These are phyloP conservation scores for Graphium colonna DNA, from an alignment of 2,888 invertebrate species.

Conservation along the genomic window DNA sequence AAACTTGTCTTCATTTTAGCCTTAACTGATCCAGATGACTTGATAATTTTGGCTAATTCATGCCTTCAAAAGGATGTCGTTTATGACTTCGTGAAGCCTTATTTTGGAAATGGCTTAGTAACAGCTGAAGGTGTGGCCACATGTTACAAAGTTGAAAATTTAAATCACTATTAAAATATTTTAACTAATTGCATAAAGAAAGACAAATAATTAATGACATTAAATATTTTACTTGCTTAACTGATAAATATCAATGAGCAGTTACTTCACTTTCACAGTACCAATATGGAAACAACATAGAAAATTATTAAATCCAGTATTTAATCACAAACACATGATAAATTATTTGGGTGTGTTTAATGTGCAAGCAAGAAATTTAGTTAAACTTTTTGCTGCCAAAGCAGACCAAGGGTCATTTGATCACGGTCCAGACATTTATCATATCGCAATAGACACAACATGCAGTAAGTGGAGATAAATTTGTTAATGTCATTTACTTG, in stretches of 20 bases:
- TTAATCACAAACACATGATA: conserved; percentile 48
- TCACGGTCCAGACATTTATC: conserved; percentile 8
- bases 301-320: conserved; percentile 52
- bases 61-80: conserved; percentile 58
- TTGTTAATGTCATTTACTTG: too few relatives aligned
- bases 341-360: conserved; percentile 51
- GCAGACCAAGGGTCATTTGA: conserved; percentile 39
- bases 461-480: conserved; percentile 27
- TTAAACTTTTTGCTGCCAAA: conserved; percentile 38
- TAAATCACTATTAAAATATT: too few relatives aligned
- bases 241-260: too few relatives aligned
- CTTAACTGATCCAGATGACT: conserved; percentile 61
- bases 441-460: conserved; percentile 23
- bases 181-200: too few relatives aligned
- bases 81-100: conserved; percentile 62
- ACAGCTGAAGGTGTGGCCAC: conserved; percentile 59
- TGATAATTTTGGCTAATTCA: conserved; percentile 52
- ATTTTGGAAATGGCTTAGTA: conserved; percentile 63
- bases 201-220: too few relatives aligned
- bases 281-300: conserved; percentile 54
- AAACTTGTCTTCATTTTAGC: too few relatives aligned
- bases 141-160: too few relatives aligned
- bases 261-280: conserved; percentile 35
- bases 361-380: conserved; percentile 45
- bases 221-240: too few relatives aligned